These are phyloP conservation scores for Teleiodes luculella DNA, from an alignment of 2,888 invertebrate species.

Conservation along the genomic window DNA sequence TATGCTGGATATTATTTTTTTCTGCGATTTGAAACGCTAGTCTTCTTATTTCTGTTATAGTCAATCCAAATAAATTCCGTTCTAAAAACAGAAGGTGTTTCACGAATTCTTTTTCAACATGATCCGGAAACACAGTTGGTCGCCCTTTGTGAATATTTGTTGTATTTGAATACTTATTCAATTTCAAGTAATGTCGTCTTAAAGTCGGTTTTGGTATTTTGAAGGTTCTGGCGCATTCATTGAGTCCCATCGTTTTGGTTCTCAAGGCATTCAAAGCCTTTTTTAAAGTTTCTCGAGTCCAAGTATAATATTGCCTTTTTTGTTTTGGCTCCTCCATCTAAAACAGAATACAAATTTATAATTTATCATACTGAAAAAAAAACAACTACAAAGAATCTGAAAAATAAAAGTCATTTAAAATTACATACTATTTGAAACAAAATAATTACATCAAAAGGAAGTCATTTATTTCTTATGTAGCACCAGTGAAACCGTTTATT, in stretches of 20 bases:
- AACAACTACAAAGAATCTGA: too few relatives aligned
- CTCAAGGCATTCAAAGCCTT: constrained; percentile 1
- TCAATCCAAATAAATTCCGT: constrained; percentile 14
- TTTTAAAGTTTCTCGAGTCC: constrained; percentile 13
- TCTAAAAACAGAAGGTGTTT: constrained; percentile 11
- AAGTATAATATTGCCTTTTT: constrained; percentile 19
- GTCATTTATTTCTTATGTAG: too few relatives aligned
- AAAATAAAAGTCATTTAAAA: too few relatives aligned
- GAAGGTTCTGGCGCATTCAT: constrained; percentile 9
- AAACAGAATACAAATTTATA: too few relatives aligned
- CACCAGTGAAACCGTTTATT: too few relatives aligned
- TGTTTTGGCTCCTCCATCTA: too few relatives aligned
- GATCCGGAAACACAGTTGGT: constrained; percentile 10
- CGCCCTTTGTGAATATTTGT: constrained; percentile 18
- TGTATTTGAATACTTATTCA: too few relatives aligned
- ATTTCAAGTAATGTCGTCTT: constrained; percentile 3
- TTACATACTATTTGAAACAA: too few relatives aligned
- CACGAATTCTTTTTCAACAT: constrained; percentile 9
- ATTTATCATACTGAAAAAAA: too few relatives aligned
- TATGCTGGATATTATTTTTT: constrained; percentile 16
- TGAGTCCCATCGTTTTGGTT: constrained; percentile 10
- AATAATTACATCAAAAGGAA: too few relatives aligned
- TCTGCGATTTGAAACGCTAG: constrained; percentile 22
- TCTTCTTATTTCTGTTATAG: constrained; percentile 16
- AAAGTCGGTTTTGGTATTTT: constrained; percentile 14